Evolutionary conservation across 2,113 vertebrate genomes (phyloP).

Genomic region (Anseranas semipalmata): DNA sequence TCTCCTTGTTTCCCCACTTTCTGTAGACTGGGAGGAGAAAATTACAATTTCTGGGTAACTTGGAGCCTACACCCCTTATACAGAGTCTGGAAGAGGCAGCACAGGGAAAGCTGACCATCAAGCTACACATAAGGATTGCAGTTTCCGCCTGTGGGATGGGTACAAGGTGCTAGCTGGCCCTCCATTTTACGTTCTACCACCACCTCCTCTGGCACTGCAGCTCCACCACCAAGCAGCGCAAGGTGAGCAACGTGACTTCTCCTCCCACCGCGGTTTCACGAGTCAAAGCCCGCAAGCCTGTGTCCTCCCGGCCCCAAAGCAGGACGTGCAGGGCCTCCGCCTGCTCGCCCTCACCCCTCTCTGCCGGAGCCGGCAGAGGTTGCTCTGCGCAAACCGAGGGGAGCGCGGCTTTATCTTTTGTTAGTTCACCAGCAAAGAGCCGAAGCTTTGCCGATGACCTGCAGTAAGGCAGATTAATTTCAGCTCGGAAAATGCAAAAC

Average conservation of each 20-base stretch:
- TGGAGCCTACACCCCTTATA: background rate
- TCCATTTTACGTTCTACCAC: background rate
- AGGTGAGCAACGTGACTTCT: background rate
- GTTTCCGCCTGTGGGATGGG: background rate
- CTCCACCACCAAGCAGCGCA: background rate
- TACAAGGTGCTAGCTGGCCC: background rate
- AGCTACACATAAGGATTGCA: background rate
- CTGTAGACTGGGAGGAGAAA: background rate
- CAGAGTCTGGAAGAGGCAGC: background rate
- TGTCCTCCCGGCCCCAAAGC: background rate
- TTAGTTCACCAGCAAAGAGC: background rate
- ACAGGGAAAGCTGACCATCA: background rate
- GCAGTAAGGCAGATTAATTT: conserved; percentile 58
- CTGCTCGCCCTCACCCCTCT: background rate
- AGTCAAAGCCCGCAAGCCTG: background rate
- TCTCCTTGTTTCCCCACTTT: background rate
- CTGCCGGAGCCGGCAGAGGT: background rate
- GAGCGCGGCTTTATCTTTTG: background rate
- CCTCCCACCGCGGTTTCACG: fast-evolving
- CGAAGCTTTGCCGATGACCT: background rate
- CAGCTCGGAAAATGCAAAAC: conserved; percentile 24
- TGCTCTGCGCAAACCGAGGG: conserved; percentile 32
- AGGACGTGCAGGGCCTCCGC: background rate
- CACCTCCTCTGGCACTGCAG: background rate
- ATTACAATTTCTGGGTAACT: background rate